These are phyloP conservation scores for Enteromius argenteus DNA, from an alignment of 2,797 vertebrate genomes.

Conservation along the genomic window DNA sequence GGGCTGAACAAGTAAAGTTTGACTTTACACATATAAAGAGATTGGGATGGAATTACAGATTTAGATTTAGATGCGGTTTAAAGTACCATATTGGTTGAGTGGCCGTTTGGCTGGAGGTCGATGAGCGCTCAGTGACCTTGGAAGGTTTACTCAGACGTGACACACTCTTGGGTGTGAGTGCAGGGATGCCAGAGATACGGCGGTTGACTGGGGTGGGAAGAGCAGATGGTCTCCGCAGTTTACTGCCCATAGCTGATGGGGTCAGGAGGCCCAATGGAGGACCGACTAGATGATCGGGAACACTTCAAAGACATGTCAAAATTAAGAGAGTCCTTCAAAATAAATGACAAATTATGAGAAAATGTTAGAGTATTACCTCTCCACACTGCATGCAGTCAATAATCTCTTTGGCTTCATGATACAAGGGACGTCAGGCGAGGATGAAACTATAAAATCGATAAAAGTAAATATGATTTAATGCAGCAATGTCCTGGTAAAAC, in stretches of 20 bases:
- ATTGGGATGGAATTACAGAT: too few species aligned
- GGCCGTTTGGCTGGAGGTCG: constrained; percentile 56
- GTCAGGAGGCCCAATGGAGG: constrained; percentile 60
- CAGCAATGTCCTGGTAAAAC: background rate
- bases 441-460: constrained; percentile 59
- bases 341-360: background rate
- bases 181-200: constrained; percentile 74
- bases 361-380: constrained; percentile 67
- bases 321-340: background rate
- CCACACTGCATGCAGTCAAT: constrained; percentile 67
- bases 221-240: constrained; percentile 70
- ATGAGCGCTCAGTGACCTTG: constrained; percentile 16
- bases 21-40: background rate
- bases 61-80: background rate
- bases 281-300: constrained; percentile 61
- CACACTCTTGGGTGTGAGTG: constrained; percentile 72
- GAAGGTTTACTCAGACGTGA: constrained; percentile 50
- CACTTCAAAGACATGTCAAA: constrained; percentile 58
- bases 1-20: constrained; percentile 59
- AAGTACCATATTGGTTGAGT: constrained; percentile 70
- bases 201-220: constrained; percentile 83
- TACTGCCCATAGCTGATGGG: constrained; percentile 64
- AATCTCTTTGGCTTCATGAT: constrained; percentile 71
- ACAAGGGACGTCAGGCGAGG: constrained; percentile 68
- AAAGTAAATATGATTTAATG: background rate